Percentiles rank a stretch among this genome's conserved stretches.
These are phyloP conservation scores for Heliconius eleuchia DNA, from an alignment of 1,140 invertebrate genomes.

Conservation along the genomic window DNA sequence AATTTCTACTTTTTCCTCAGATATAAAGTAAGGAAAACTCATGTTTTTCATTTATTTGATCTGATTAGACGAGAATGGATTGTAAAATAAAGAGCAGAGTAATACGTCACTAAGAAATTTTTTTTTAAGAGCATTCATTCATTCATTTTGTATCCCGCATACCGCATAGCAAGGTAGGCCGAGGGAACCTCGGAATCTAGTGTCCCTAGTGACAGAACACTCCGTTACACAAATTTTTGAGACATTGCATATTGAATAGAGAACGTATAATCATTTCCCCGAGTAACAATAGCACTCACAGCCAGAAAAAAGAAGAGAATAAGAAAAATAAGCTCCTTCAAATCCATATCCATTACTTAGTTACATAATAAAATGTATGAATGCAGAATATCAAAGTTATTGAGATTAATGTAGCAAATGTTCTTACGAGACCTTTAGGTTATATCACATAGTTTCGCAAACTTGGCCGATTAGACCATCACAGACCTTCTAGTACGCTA, in stretches of 20 bases:
- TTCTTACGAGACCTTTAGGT: background rate
- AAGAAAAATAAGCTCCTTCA: background rate
- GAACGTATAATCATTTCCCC: too few relatives aligned
- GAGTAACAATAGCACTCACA: too few relatives aligned
- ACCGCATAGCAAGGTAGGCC: too few relatives aligned
- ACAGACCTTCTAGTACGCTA: background rate
- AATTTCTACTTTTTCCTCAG: background rate
- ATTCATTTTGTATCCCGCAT: too few relatives aligned
- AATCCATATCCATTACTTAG: background rate
- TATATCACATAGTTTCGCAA: constrained; percentile 9
- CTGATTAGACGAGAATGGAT: background rate
- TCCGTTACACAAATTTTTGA: too few relatives aligned
- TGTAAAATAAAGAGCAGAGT: background rate
- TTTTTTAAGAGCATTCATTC: too few relatives aligned
- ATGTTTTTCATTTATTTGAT: background rate
- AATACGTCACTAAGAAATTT: background rate
- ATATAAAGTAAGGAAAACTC: background rate
- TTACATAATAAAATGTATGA: background rate
- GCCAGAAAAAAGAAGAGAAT: background rate
- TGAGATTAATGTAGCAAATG: background rate
- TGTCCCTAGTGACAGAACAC: too few relatives aligned
- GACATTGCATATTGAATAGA: too few relatives aligned
- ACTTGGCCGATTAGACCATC: constrained; percentile 11
- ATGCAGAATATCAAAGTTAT: background rate
- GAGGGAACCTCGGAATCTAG: too few relatives aligned